Evolutionary conservation across 2,797 vertebrate species (phyloP).

Genomic region (Ctenosaura bakeri): DNA sequence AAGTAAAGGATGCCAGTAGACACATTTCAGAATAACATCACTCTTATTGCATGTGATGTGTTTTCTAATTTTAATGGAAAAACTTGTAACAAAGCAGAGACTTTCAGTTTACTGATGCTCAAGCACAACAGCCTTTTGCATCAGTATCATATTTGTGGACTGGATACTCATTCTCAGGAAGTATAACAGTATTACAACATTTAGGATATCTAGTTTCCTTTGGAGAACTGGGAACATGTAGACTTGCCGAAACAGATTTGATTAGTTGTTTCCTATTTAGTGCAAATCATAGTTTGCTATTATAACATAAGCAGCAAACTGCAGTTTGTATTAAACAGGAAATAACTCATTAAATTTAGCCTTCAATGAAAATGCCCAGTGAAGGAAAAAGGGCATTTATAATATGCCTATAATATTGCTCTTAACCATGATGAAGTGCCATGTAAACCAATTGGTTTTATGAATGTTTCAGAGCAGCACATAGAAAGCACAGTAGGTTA

Average conservation of each 20-base stretch:
- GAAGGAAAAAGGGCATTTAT: neutral
- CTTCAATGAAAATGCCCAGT: neutral
- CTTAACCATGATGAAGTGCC: neutral
- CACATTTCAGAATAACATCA: neutral
- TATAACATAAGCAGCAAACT: neutral
- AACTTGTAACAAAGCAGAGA: too few species aligned
- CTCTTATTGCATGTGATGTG: neutral
- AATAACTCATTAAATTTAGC: neutral
- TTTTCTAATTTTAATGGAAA: neutral
- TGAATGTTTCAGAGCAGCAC: neutral
- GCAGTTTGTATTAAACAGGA: neutral
- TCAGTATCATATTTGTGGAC: neutral
- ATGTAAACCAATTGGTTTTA: neutral
- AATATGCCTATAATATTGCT: neutral
- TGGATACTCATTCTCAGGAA: neutral
- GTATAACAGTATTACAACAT: neutral
- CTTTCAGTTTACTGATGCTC: too few species aligned
- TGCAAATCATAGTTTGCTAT: neutral
- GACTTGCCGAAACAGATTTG: neutral
- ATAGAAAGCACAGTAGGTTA: conserved; percentile 29
- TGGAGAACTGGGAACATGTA: neutral
- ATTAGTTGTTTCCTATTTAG: neutral
- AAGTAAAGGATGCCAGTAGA: neutral
- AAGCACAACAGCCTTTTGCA: neutral
- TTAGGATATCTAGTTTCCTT: neutral